Base-by-base conservation (phyloP, 1,140 invertebrate species). In the Limonius californicus region DNA sequence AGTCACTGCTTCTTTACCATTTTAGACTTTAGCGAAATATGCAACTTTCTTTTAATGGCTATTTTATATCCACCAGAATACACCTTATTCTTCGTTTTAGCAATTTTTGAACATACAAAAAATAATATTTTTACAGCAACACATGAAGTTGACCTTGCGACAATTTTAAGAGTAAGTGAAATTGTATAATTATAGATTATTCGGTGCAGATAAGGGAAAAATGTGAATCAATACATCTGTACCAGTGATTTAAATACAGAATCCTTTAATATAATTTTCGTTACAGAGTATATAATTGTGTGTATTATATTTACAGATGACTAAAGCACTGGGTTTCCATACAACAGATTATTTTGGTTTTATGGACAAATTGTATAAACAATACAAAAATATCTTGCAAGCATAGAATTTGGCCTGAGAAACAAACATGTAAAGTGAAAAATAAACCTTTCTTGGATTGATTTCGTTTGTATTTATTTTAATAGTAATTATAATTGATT, bases 1-100 rank as follows among this genome's bases (percentile, higher is more conserved):
- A 59, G 57, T 19, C 65, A 67, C 15, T 63, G 58, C 32, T 67
- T 63, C 12, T 67, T 67, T 32, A 55, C 61, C 32, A 57, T 61
- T 21, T 42, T 67, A 3, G 35, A 57, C 20, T 67, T 63, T 47
- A 47, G 50, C 30, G 65, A 67, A 55, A 61, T 67, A 9, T 63
- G 61, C 21, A 67, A 67, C 57, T 67, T 67, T 23, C 7, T 67
- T 42, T 12, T 42, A 11, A 43, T 67, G 19, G 43, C 59, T 9
- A 53, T 64, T 21, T 35, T 67, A 19, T 64, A 30, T 56, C 62
- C 61, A 1, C 20, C 43, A 11, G 65, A 63, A 54, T 63, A 56
- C 50, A 32, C 61, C 2, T 0, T 64, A 16, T 67, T 55, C 54
- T 67, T 55, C 54, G 39, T 64, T 12, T 19, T 61, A 42, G 47